phyloP scores from a whole-genome alignment of 2,888 invertebrate species.

The Synanthedon formicaeformis region DNA sequence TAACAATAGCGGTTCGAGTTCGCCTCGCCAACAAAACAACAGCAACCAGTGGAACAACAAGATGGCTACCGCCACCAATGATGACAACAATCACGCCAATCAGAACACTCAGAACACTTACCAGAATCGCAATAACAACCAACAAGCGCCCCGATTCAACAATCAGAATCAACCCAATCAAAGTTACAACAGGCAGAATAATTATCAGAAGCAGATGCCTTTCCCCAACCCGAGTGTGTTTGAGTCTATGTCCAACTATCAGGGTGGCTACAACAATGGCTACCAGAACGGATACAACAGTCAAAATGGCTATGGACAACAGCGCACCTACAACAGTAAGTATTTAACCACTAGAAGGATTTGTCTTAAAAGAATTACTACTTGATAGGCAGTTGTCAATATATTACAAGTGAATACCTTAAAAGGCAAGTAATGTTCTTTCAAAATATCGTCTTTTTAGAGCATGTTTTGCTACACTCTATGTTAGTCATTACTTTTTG shows the following conservation, averaged over 20 bases:
- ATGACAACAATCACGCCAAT: conserved; percentile 22
- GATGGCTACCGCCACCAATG: conserved; percentile 43
- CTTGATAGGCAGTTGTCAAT: too few species aligned
- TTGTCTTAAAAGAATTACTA: neutral
- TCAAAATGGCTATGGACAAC: conserved; percentile 54
- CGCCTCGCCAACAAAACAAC: conserved; percentile 51
- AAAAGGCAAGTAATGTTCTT: too few species aligned
- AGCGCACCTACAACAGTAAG: conserved; percentile 58
- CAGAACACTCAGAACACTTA: conserved; percentile 25
- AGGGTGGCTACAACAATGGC: conserved; percentile 62
- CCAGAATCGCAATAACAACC: conserved; percentile 42
- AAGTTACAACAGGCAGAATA: conserved; percentile 55
- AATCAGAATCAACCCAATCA: conserved; percentile 56
- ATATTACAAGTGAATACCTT: too few species aligned
- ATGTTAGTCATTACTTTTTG: too few species aligned
- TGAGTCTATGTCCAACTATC: conserved; percentile 69
- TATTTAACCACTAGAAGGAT: conserved; percentile 5
- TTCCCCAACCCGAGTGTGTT: conserved; percentile 72
- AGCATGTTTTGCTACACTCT: too few species aligned
- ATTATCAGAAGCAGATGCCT: conserved; percentile 65
- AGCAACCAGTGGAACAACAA: conserved; percentile 67
- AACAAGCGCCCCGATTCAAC: conserved; percentile 64
- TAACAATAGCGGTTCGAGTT: conserved; percentile 57
- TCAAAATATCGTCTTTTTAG: too few species aligned
- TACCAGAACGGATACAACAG: conserved; percentile 65